Conservation (phyloP, 2,888 invertebrate genomes). For the Rotaria socialis region DNA sequence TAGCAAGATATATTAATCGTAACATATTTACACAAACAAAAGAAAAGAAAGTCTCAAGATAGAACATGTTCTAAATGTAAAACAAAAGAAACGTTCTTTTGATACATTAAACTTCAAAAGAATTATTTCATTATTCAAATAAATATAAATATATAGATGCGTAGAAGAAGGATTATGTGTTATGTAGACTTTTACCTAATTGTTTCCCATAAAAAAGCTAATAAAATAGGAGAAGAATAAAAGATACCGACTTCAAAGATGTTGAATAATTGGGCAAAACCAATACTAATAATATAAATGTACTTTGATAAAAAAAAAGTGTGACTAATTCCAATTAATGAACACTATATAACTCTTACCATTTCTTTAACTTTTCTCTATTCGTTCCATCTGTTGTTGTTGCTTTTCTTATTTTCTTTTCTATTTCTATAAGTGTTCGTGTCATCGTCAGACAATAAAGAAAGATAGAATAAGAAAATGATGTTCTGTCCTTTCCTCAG, state of each 20-base stretch:
- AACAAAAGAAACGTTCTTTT: not conserved
- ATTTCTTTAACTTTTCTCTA: not conserved
- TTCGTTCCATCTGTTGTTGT: not conserved
- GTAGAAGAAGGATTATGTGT: no score
- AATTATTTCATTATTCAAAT: no score
- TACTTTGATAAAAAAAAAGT: not conserved
- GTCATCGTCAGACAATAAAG: not conserved
- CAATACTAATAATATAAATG: not conserved
- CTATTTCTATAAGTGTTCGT: not conserved
- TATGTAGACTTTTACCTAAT: no score
- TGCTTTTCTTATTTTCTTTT: not conserved
- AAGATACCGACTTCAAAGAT: no score
- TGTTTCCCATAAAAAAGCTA: no score
- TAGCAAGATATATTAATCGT: not conserved
- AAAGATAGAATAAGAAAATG: constrained; percentile 9
- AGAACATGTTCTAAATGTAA: not conserved
- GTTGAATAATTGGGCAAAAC: not conserved
- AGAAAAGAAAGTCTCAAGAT: not conserved
- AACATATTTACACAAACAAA: not conserved
- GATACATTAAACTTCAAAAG: no score
- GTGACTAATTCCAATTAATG: not conserved
- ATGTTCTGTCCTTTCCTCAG: not conserved
- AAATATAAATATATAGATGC: no score
- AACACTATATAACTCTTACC: not conserved
- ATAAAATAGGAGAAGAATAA: no score